Evolutionary conservation across 37 sponge, comb jelly and placozoan species (phyloP).

Genomic region (Agelas oroides): DNA sequence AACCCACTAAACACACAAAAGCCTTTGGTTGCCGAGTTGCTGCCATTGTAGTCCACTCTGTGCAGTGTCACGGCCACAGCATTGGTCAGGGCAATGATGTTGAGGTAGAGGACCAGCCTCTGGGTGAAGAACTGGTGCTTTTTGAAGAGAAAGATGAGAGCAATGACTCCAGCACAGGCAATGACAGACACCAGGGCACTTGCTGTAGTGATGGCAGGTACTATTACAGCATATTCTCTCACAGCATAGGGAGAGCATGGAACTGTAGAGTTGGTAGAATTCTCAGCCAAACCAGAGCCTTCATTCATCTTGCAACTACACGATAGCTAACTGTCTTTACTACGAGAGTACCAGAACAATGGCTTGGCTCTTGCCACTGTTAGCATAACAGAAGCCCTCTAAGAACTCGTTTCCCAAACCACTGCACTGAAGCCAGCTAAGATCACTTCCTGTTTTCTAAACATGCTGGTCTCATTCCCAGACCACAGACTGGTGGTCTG

Average conservation of each 20-base stretch:
- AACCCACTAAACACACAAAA: constrained; percentile 58
- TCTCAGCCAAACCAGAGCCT: neutral
- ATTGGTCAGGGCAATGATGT: constrained; percentile 46
- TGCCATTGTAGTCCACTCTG: constrained; percentile 37
- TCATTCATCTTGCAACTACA: no score
- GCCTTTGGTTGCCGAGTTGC: neutral
- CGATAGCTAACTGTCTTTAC: no score
- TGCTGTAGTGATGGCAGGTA: constrained; percentile 10
- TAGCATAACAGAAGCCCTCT: no score
- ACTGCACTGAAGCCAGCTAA: no score
- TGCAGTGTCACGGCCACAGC: constrained; percentile 34
- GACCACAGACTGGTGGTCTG: no score
- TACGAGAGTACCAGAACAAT: no score
- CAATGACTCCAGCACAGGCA: constrained; percentile 34
- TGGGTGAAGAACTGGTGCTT: constrained; percentile 78
- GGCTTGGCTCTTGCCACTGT: no score
- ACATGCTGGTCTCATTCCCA: no score
- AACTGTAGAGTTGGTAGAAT: neutral
- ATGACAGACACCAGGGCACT: constrained; percentile 25
- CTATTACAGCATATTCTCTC: neutral
- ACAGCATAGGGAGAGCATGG: neutral
- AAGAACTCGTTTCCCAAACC: no score
- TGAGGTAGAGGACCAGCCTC: constrained; percentile 78
- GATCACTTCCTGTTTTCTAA: no score
- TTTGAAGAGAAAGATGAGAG: constrained; percentile 75